Evolutionary conservation across 2,888 invertebrate species (phyloP).

Genomic region (Macrosiphum euphorbiae): DNA sequence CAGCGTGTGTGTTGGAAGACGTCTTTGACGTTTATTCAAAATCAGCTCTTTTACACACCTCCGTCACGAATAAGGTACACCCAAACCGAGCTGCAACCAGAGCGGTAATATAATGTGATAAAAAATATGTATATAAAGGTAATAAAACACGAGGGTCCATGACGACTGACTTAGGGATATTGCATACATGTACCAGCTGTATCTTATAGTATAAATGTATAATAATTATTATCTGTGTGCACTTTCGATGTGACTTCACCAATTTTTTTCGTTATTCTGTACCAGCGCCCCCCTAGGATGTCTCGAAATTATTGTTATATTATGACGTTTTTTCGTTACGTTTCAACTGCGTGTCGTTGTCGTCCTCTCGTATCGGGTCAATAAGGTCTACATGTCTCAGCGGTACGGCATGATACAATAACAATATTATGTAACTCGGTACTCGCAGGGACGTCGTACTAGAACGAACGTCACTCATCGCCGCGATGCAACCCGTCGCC

Average conservation of each 20-base stretch:
- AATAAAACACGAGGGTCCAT: background rate
- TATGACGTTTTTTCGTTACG: too few species aligned
- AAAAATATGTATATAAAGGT: background rate
- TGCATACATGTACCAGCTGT: background rate
- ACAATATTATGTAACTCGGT: background rate
- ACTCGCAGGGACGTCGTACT: background rate
- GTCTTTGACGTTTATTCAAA: background rate
- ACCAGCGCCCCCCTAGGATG: too few species aligned
- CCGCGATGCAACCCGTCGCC: background rate
- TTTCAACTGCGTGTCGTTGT: too few species aligned
- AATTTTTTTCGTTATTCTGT: too few species aligned
- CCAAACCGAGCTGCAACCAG: background rate
- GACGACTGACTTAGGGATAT: background rate
- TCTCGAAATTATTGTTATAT: too few species aligned
- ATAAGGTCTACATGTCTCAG: background rate
- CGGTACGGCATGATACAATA: background rate
- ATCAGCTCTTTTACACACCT: background rate
- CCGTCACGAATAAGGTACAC: background rate
- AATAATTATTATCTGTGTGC: background rate
- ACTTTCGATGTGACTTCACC: too few species aligned
- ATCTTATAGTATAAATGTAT: background rate
- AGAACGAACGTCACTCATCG: background rate
- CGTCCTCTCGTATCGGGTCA: background rate
- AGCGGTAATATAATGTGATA: background rate
- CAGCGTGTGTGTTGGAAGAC: background rate